Evolutionary conservation across 2,797 vertebrate genomes (phyloP), one percentile per base, ranked within the genome.

Genomic region (Betta splendens): DNA sequence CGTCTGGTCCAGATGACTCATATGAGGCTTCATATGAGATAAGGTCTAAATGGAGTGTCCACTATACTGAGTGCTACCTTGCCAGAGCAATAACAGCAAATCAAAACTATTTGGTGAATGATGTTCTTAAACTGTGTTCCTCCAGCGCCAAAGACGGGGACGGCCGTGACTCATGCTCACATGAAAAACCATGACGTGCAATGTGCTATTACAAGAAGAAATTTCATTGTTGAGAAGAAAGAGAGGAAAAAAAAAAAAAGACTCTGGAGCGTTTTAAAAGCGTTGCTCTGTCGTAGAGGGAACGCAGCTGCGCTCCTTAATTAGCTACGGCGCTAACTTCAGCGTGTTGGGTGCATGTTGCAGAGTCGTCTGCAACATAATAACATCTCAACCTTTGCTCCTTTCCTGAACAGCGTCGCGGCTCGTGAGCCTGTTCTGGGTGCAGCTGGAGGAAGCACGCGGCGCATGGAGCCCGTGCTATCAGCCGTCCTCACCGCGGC

Each of bases 1-100:
- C 55, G 67, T 65, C 58, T 57, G 58, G 52, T 77, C 32, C 18
- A 13, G 40, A 62, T 80, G 85, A 84, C 75, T 87, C 81, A 60
- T 54, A 72, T 33, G 32, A 55, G 51, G 69, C 59, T 48, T 79
- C 56, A 48, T 69, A 80, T 74, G 70, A 74, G 83, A 85, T 81
- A 84, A 76, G 62, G 69, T 69, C 73, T 80, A 85, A 87, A 88
- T 85, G 79, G 77, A 83, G 81, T 72, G 77, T 83, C 81, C 76
- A 60, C 81, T 68, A 59, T 57, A 81, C 49, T 48, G 69, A 81
- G 76, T n/a, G 6, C 71, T 77, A 66, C 77, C 63, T 81, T 70
- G 66, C 83, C 69, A 42, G 37, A 53, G 74, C 61, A 82, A 79
- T 80, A 86, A 85, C 72, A 70, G 69, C 83, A 85, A 87, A 89